Percentiles rank a stretch among this genome's conserved stretches.
These are phyloP conservation scores for Athrips mouffetella DNA, from an alignment of 2,888 invertebrate genomes.

Conservation along the genomic window DNA sequence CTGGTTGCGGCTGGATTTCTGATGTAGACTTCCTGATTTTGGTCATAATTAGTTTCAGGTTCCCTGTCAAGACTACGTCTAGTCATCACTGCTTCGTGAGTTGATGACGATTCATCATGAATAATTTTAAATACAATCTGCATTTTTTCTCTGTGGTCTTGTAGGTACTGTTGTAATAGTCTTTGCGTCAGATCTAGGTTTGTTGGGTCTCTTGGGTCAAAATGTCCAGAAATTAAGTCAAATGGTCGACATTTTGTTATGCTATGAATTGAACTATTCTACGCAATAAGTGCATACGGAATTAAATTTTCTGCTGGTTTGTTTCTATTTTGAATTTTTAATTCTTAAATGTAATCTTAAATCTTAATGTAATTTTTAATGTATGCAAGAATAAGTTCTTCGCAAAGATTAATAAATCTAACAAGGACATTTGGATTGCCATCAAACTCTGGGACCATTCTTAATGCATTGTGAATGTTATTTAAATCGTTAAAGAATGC, in stretches of 20 bases:
- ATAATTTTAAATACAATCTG: slow-evolving; percentile 7
- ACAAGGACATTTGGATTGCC: no score
- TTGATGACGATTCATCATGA: neutral
- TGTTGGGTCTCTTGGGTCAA: slow-evolving; percentile 1
- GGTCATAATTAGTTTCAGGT: no score
- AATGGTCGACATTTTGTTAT: slow-evolving; percentile 10
- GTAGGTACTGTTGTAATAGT: slow-evolving; percentile 9
- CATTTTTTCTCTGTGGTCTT: slow-evolving; percentile 7
- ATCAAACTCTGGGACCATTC: no score
- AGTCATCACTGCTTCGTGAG: slow-evolving; percentile 2
- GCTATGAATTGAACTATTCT: slow-evolving; percentile 13
- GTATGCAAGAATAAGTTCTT: no score
- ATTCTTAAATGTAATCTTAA: neutral
- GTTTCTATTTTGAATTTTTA: slow-evolving; percentile 6
- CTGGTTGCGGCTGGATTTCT: slow-evolving; percentile 15
- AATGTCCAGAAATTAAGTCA: slow-evolving; percentile 11
- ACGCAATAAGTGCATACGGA: slow-evolving; percentile 5
- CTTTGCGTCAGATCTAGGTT: slow-evolving; percentile 6
- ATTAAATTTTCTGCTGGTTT: slow-evolving; percentile 1
- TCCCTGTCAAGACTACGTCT: slow-evolving; percentile 11
- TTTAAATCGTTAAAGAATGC: no score
- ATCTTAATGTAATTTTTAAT: no score
- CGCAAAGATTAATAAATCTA: no score
- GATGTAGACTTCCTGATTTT: slow-evolving; percentile 17
- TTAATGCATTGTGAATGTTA: no score